A percentile compares a stretch with the other conserved stretches of the same genome.
Conservation (phyloP, 2,797 vertebrate species). For the Streptopelia turtur region DNA sequence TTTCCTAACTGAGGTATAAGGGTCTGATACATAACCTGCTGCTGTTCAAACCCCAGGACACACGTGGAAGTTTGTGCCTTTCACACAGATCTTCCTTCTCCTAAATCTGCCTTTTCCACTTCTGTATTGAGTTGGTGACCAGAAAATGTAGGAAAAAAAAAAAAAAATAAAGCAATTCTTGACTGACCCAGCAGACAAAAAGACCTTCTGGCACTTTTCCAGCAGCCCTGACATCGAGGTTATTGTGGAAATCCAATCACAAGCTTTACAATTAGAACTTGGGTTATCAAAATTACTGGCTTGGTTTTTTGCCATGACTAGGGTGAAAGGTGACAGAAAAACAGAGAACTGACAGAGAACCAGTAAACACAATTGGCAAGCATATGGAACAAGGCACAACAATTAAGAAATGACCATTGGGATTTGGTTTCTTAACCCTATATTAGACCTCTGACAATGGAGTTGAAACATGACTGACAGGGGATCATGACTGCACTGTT, state of each 20-base stretch:
- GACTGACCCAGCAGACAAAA: not conserved
- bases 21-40: not conserved
- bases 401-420: not conserved
- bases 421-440: not conserved
- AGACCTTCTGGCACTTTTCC: slow-evolving; percentile 11
- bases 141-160: not conserved
- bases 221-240: not conserved
- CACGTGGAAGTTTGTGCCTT: not conserved
- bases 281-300: slow-evolving; percentile 1
- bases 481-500: not conserved
- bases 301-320: not conserved
- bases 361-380: not conserved
- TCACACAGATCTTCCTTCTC: not conserved
- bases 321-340: slow-evolving; percentile 37
- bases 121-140: not conserved
- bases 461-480: slow-evolving; percentile 26
- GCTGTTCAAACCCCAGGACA: not conserved
- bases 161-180: not conserved
- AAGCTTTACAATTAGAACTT: slow-evolving; percentile 17
- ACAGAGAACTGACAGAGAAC: not conserved
- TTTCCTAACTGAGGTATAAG: not conserved
- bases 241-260: slow-evolving; percentile 24
- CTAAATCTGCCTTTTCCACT: not conserved
- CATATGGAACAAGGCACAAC: not conserved
- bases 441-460: slow-evolving; percentile 11